Base-by-base conservation (phyloP, 2,888 invertebrate genomes). In the Oscheius onirici region DNA sequence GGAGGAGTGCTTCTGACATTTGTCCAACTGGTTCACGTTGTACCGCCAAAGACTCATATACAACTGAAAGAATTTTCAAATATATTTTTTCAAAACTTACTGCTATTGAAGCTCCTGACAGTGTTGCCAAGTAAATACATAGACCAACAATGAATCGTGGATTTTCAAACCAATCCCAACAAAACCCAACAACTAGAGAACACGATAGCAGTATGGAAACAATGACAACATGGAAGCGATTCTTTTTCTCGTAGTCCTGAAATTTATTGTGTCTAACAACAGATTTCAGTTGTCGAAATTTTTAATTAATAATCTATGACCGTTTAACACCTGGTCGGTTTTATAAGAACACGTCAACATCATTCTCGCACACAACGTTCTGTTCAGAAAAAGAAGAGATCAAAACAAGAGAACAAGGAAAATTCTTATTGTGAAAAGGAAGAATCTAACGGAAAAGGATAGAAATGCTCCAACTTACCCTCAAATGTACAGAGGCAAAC, bases 101-200 rank as follows among this genome's bases (percentile, higher is more conserved):
- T 11, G 28, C 28, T 1, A 28, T n/a, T 13, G 55, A 55, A 55
- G 28, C n/a, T 5, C 6, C 15, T 1, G 55, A 28, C 22, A 55
- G 26, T 8, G 28, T 55, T 1, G 28, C 26, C 3, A 55, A 11
- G 28, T 55, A 55, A 26, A 55, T 11, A 11, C 55, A 24, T n/a
- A 55, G 55, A 10, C 26, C 28, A 13, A 28, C 28, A 1, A 55
- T 55, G 28, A 26, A 28, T 15, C 26, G 22, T 2, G 55, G n/a
- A 55, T 55, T 26, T 13, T 55, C 55, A 11, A 55, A 55, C 55
- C 55, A 55, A 55, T 55, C 55, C 55, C 55, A 55, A 55, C 55
- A 55, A 11, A 55, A 24, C 15, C 55, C 55, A 28, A 55, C 28
- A 11, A 55, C 55, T 26, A 55, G 55, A 24, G 55, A 55, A n/a